phyloP scores from a whole-genome alignment of 2,888 invertebrate species.

The Drosophila flavopinicola region DNA sequence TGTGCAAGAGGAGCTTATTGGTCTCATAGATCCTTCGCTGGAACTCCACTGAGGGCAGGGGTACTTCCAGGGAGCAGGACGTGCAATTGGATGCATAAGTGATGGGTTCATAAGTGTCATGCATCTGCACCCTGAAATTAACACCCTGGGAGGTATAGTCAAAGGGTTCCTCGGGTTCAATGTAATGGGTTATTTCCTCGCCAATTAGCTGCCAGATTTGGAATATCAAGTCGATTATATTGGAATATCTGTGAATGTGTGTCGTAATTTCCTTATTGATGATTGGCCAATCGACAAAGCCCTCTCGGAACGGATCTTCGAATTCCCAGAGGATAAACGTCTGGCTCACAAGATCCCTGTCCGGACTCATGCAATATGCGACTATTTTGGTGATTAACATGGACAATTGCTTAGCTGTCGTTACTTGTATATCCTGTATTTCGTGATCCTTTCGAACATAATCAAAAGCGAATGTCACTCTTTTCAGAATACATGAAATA shows the following conservation, averaged over 20 bases:
- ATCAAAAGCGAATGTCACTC: constrained; percentile 4
- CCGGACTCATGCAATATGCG: not conserved
- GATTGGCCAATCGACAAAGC: constrained; percentile 11
- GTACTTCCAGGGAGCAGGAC: constrained; percentile 4
- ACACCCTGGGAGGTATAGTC: not conserved
- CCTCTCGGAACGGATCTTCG: not conserved
- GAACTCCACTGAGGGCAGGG: not conserved
- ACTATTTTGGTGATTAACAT: constrained; percentile 25
- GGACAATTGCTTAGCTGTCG: not conserved
- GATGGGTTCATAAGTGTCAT: constrained; percentile 1
- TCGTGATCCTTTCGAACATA: constrained; percentile 18
- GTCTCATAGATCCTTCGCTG: not conserved
- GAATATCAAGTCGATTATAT: constrained; percentile 2
- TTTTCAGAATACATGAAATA: constrained; percentile 4
- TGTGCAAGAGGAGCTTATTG: constrained; percentile 16
- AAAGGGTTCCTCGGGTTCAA: constrained; percentile 14
- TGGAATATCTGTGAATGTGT: constrained; percentile 1
- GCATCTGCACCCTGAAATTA: constrained; percentile 8
- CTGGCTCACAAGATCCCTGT: not conserved
- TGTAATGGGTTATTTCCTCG: not conserved
- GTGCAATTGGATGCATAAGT: not conserved
- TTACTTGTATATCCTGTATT: constrained; percentile 24
- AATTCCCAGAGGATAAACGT: constrained; percentile 3
- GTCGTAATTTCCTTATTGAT: constrained; percentile 15
- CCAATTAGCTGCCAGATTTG: constrained; percentile 8